Evolutionary conservation across 2,113 vertebrate genomes (phyloP), one percentile per base, ranked within the genome.

Genomic region (Corythoichthys haematopterus): DNA sequence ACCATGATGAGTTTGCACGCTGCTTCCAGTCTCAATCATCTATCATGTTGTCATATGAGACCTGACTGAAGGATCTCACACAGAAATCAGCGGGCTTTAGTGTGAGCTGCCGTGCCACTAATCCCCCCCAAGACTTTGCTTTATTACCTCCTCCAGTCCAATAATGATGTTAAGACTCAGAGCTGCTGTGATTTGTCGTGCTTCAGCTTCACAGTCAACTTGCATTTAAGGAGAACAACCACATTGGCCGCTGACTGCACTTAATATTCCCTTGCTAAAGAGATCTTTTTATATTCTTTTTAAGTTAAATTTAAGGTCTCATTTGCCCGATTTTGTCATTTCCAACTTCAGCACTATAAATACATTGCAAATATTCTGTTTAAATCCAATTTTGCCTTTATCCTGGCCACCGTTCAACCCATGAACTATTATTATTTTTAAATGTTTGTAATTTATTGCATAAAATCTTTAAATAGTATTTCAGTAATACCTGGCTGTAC

Each of bases 81-180:
- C 50, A 13, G 78, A 75, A 83, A 85, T 78, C 74, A 80, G 74
- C 76, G 85, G 80, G 77, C 85, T 82, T 82, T 83, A 85, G 76
- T 72, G 60, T 73, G 48, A 76, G 83, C 80, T 73, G 71, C 74
- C 73, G 78, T 76, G 70, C 84, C 79, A 52, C 73, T 84, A 89
- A 90, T 91, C 88, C 89, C 61, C 52, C 88, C 84, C 66, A 77
- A 88, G 87, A 84, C 79, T 76, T 60, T 78, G 76, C 85, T 88
- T 92, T 90, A 91, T 90, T 91, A 88, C 87, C 83, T 85, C 81
- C 83, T 83, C 84, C 87, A 86, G 84, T 79, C 72, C 53, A 63
- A 71, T 90, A 91, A 92, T 91, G 87, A 89, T 84, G 85, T 91
- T 87, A 89, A 81, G 81, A 87, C 87, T 82, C 73, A 74, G 79